Evolutionary conservation across 1,140 invertebrate species (phyloP).

Genomic region (Plutomurus gul): DNA sequence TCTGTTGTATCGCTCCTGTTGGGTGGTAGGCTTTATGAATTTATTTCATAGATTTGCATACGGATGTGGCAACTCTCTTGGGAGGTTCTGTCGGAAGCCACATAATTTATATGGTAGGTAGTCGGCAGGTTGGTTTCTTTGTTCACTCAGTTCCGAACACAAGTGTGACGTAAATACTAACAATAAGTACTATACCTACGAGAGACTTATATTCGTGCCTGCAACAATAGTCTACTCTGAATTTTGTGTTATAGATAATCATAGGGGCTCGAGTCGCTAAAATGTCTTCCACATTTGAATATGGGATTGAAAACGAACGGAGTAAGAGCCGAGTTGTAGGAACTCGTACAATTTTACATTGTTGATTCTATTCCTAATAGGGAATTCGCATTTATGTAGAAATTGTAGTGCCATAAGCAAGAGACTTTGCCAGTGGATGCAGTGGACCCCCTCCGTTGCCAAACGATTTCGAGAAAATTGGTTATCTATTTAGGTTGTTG

Average conservation of each 20-base stretch:
- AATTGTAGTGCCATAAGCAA: too few relatives aligned
- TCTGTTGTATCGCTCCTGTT: background rate
- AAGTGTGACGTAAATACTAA: background rate
- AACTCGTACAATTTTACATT: too few relatives aligned
- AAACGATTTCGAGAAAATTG: constrained; percentile 6
- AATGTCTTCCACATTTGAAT: too few relatives aligned
- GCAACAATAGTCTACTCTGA: too few relatives aligned
- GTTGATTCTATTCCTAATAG: constrained; percentile 10
- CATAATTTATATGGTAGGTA: constrained; percentile 30
- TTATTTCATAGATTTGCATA: constrained; percentile 30
- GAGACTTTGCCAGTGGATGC: background rate
- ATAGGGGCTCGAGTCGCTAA: too few relatives aligned
- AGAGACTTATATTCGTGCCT: too few relatives aligned
- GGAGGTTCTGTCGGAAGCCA: constrained; percentile 11
- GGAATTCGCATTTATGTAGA: background rate
- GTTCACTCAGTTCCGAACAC: background rate
- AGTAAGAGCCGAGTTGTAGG: too few relatives aligned
- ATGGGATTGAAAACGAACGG: background rate
- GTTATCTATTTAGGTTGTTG: background rate
- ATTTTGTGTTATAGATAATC: too few relatives aligned
- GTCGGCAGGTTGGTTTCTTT: constrained; percentile 5
- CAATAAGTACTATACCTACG: background rate
- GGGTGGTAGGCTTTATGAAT: background rate
- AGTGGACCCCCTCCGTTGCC: background rate
- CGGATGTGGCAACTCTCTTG: constrained; percentile 17